These are phyloP conservation scores for Hydroisotoma schaefferi DNA, from an alignment of 2,888 invertebrate genomes.

Conservation along the genomic window DNA sequence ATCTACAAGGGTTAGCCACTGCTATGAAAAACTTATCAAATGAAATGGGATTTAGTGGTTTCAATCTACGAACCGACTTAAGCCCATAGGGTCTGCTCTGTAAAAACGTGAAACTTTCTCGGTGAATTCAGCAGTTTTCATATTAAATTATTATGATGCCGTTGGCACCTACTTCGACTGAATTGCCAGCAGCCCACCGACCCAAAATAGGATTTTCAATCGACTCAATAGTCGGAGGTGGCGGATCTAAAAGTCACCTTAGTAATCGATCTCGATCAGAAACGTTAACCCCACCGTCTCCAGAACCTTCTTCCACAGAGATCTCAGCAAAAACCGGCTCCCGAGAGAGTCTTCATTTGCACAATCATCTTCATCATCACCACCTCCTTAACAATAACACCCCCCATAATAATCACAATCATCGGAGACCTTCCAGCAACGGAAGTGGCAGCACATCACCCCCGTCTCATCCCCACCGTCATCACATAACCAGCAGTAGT, in stretches of 20 bases:
- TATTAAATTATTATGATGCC: conserved; percentile 69
- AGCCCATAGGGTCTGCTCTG: not conserved
- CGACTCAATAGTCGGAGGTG: conserved; percentile 84
- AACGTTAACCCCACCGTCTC: conserved; percentile 34
- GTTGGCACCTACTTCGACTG: conserved; percentile 88
- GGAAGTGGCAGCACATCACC: conserved; percentile 18
- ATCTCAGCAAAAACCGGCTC: conserved; percentile 33
- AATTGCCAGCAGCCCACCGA: conserved; percentile 78
- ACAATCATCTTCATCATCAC: conserved; percentile 24
- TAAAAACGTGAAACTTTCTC: not conserved
- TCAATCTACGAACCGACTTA: not conserved
- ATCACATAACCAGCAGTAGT: not conserved
- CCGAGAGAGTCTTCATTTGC: conserved; percentile 15
- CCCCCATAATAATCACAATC: conserved; percentile 11
- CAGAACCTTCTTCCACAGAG: conserved; percentile 44
- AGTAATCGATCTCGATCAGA: conserved; percentile 26
- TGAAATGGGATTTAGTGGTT: not conserved
- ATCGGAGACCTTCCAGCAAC: conserved; percentile 23
- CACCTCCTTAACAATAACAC: conserved; percentile 28
- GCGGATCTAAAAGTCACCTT: not conserved
- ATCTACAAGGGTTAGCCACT: not conserved
- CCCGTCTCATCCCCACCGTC: conserved; percentile 11
- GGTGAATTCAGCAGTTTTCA: not conserved
- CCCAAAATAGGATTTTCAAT: conserved; percentile 93
- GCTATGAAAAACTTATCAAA: not conserved